Percentiles rank a stretch among this genome's conserved stretches.
Conservation (phyloP, 23 tunicate species). For the Trididemnum clinides region DNA sequence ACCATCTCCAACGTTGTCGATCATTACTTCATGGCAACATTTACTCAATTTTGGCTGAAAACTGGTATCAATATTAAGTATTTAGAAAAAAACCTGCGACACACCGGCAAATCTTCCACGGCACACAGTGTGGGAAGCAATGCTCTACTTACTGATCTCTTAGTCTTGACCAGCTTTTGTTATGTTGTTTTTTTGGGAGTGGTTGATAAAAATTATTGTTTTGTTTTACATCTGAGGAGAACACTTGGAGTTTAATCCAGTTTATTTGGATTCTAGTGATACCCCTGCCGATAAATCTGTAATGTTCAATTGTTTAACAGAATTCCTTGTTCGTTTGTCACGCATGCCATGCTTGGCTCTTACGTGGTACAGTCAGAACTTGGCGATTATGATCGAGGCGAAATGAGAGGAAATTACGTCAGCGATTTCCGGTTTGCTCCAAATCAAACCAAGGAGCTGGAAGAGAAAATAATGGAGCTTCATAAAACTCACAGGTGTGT, state of each 20-base stretch:
- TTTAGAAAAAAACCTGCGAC: too few relatives aligned
- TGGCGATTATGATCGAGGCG: constrained; percentile 76
- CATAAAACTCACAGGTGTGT: constrained; percentile 72
- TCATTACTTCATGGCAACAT: too few relatives aligned
- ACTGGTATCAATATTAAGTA: too few relatives aligned
- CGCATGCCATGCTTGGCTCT: constrained; percentile 91
- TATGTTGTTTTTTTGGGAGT: too few relatives aligned
- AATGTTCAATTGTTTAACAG: too few relatives aligned
- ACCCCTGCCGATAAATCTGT: not conserved
- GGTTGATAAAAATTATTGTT: not conserved
- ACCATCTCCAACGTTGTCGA: too few relatives aligned
- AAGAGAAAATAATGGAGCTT: constrained; percentile 69
- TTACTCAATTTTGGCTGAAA: too few relatives aligned
- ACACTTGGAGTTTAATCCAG: not conserved
- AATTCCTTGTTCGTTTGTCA: constrained; percentile 87
- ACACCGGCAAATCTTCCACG: too few relatives aligned
- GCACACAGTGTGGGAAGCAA: too few relatives aligned
- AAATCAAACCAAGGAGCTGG: constrained; percentile 69
- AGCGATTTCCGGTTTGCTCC: constrained; percentile 85
- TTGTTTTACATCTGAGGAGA: not conserved
- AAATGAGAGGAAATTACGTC: constrained; percentile 80
- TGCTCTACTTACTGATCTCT: too few relatives aligned
- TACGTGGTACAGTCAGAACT: constrained; percentile 95
- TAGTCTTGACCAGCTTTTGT: too few relatives aligned
- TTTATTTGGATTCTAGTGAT: not conserved